These are phyloP conservation scores for Tetropium fuscum DNA, from an alignment of 2,888 invertebrate genomes.

Conservation along the genomic window DNA sequence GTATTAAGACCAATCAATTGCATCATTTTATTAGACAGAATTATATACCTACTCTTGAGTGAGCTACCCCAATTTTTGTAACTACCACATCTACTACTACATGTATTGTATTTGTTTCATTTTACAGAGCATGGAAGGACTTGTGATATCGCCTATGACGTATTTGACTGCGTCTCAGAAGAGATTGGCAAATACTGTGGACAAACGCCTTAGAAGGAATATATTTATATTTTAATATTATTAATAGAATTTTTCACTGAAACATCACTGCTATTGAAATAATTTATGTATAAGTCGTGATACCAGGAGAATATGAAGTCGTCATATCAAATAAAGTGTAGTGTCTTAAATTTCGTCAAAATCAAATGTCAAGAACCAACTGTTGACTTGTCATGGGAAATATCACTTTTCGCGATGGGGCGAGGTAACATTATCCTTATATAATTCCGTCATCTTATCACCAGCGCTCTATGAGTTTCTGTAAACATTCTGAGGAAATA, in stretches of 20 bases:
- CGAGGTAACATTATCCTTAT: too few species aligned
- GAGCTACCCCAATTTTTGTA: conserved; percentile 33
- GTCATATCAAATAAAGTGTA: not conserved
- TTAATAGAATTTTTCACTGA: not conserved
- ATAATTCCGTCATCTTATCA: too few species aligned
- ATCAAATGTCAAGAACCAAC: not conserved
- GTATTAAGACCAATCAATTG: conserved; percentile 4
- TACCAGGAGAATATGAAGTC: too few species aligned
- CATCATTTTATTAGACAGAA: conserved; percentile 25
- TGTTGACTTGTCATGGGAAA: too few species aligned
- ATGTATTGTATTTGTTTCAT: conserved; percentile 36
- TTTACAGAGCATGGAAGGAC: conserved; percentile 76
- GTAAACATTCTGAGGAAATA: too few species aligned
- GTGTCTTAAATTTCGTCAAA: not conserved
- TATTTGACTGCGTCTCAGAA: conserved; percentile 84
- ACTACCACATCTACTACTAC: too few species aligned
- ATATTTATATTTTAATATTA: not conserved
- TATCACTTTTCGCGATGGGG: conserved; percentile 25
- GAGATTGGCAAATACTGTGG: conserved; percentile 81
- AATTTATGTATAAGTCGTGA: too few species aligned
- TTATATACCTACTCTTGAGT: not conserved
- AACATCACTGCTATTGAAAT: too few species aligned
- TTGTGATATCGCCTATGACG: conserved; percentile 82
- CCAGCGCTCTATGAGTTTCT: too few species aligned
- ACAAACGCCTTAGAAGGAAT: conserved; percentile 58